Base-by-base conservation (phyloP, 1,140 invertebrate genomes). In the Epicauta chinensis region DNA sequence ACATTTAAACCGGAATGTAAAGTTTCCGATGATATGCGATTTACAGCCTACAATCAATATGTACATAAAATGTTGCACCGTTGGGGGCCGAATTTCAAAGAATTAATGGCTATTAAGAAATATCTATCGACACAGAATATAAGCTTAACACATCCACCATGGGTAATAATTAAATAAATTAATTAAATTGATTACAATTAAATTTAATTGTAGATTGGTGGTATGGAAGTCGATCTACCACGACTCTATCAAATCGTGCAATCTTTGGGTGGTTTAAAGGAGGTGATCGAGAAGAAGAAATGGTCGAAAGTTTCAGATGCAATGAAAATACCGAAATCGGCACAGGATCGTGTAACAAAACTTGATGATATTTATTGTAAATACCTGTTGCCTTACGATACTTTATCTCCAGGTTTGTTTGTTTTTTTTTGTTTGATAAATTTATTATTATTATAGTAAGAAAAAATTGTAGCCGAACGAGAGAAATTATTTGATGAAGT, bases 301-400 rank as follows among this genome's bases (percentile, higher is more conserved):
- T 97, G 93, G 93, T 77, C 81, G 1, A 86, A 84, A 61, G 87
- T 97, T 10, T 91, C 91, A 0, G 92, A 97, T 60, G 77, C 83
- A 3, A 86, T 96, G 82, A 84, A 84, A 62, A 87, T 94, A 59
- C 86, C 88, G 0, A 89, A 89, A 73, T 78, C 82, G 17, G 83
- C 86, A 0, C 87, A 91, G 62, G 89, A 93, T 70, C 76, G 89
- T 16, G 82, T 87, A 3, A 86, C 85, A 1, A 91, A 92, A 69
- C 71, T 97, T 6, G 92, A 97, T 68, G 84, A 91, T 61, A 86
- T 94, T 49, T 97, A 96, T 69, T 91, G 91, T 70, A 93, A 93
- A 80, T 96, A 93, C 73, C 74, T 97, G 17, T 71, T 97, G 47
- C 91, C 93, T 0, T 97, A 93, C 68, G 90, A 93, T 58, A 91